Percentiles rank a stretch among this genome's conserved stretches.
These are phyloP conservation scores for Chorisops tibialis DNA, from an alignment of 2,888 invertebrate species.

Conservation along the genomic window DNA sequence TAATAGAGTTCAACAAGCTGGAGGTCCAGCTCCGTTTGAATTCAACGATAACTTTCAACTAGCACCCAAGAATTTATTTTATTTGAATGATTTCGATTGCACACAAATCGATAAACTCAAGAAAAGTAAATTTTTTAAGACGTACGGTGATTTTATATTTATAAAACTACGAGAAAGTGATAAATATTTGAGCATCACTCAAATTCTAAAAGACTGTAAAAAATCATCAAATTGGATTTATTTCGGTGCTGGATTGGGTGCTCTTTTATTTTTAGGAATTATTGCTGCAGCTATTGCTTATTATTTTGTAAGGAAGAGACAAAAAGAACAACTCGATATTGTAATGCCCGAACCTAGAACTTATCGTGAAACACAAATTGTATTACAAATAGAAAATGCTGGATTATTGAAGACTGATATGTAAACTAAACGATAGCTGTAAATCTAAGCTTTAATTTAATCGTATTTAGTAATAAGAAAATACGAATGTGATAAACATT, in stretches of 20 bases:
- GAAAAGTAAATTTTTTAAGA: conserved; percentile 43
- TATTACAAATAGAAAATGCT: conserved; percentile 80
- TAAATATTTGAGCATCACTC: conserved; percentile 3
- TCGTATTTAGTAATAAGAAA: too few relatives aligned
- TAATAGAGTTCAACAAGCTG: conserved; percentile 42
- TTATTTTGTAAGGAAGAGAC: conserved; percentile 55
- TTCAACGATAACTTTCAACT: conserved; percentile 45
- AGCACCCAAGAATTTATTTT: conserved; percentile 43
- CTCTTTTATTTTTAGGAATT: conserved; percentile 53
- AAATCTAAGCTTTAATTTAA: neutral
- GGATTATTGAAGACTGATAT: conserved; percentile 78
- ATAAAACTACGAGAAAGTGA: conserved; percentile 36
- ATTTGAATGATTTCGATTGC: conserved; percentile 44
- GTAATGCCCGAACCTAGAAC: conserved; percentile 79
- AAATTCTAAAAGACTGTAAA: conserved; percentile 38
- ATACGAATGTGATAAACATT: too few relatives aligned
- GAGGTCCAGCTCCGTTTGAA: conserved; percentile 38
- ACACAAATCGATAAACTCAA: conserved; percentile 39
- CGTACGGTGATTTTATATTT: conserved; percentile 42
- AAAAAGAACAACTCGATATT: conserved; percentile 61
- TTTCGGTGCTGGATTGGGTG: conserved; percentile 54
- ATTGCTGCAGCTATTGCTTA: conserved; percentile 53
- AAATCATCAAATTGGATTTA: conserved; percentile 46
- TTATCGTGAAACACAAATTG: conserved; percentile 81
- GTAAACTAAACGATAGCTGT: conserved; percentile 34